Evolutionary conservation across 2,113 vertebrate genomes (phyloP), one percentile per base, ranked within the genome.

Genomic region (Marmota monax): DNA sequence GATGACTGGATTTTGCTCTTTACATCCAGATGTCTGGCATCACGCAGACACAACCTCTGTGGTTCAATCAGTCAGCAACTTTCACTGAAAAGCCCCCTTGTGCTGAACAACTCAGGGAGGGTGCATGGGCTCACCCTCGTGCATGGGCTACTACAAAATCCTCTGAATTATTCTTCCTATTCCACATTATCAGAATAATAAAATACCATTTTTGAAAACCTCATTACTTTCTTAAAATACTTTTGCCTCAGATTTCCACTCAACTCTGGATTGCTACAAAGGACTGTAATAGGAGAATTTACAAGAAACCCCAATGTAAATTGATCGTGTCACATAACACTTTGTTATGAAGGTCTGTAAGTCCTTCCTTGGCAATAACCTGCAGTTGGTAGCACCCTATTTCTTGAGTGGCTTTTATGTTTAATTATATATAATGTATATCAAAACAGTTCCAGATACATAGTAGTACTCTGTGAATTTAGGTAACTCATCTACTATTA

Each of bases 1-100:
- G 48, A 61, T 88, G 53, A 48, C 48, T 76, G 83, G 22, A 34
- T 69, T 86, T 95, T 42, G 39, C 69, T 91, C 42, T 95, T 90
- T 74, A 18, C 42, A 77, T 69, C 92, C 89, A 97, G 95, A 90
- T 96, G 95, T 94, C 61, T 77, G 70, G 58, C 84, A 90, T 94
- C 93, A 92, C 39, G 58, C 58, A 82, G 78, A 92, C 67, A 78
- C 27, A 89, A 56, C 27, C 67, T 94, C 86, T 34, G 69, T 61
- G 51, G 74, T 63, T 95, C 61, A 91, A 58, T 92, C 74, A 77
- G 70, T 97, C 94, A 86, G 53, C 93, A 87, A 2, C 58, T 93
- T 94, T 72, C 76, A 79, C 1, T 87, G 85, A 95, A 42, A 58
- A 56, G 14, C 32, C 2, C 16, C 22, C n/a, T 80, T 77, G n/a